phyloP scores from a whole-genome alignment of 2,113 vertebrate genomes.

The Salvelinus fontinalis region DNA sequence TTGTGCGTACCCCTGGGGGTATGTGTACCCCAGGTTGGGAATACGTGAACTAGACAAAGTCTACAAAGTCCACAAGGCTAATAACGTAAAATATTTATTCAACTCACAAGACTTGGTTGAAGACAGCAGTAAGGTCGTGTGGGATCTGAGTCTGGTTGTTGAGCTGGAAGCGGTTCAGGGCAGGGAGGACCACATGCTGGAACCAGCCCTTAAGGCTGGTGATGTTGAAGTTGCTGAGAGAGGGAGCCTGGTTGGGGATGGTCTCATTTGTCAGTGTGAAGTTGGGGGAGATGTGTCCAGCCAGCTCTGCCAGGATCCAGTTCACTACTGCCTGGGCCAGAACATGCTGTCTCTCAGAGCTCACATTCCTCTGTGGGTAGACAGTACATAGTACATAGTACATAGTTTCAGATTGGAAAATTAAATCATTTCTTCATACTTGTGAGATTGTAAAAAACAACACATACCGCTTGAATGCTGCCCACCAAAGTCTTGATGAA shows the following conservation, averaged over 20 bases:
- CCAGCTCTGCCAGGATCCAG: slow-evolving; percentile 23
- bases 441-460: background rate
- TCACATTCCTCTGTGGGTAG: slow-evolving; percentile 7
- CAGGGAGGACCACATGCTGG: slow-evolving; percentile 21
- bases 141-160: slow-evolving; percentile 12
- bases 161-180: slow-evolving; percentile 9
- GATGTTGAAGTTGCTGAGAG: slow-evolving; percentile 2
- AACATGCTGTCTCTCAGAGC: background rate
- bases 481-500: slow-evolving; percentile 17
- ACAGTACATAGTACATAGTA: too few species aligned
- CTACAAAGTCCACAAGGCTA: too few species aligned
- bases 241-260: background rate
- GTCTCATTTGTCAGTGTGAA: slow-evolving; percentile 4
- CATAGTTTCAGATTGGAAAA: background rate
- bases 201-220: slow-evolving; percentile 20
- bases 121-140: background rate
- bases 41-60: background rate
- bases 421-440: background rate
- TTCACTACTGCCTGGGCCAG: slow-evolving; percentile 17
- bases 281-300: slow-evolving; percentile 17
- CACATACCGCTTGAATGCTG: slow-evolving; percentile 8
- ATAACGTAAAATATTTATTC: too few species aligned
- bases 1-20: too few species aligned
- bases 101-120: slow-evolving; percentile 40
- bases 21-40: too few species aligned